A percentile compares a stretch with the other conserved stretches of the same genome.
These are phyloP conservation scores for Sciurus carolinensis DNA, from an alignment of 2,797 vertebrate species.

Conservation along the genomic window DNA sequence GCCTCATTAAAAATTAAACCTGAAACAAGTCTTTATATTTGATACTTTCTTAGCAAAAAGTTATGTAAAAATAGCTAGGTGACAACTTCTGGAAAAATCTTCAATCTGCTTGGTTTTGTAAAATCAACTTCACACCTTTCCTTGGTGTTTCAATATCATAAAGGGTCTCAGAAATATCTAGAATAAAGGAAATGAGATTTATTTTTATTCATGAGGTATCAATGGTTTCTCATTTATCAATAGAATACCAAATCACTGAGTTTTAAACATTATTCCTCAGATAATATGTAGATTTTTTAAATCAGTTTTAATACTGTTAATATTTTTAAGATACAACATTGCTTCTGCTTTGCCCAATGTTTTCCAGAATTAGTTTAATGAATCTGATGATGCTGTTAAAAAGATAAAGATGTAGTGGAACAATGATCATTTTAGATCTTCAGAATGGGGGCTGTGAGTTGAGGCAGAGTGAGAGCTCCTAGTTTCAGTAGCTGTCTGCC, in stretches of 20 bases:
- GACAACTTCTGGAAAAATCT: background rate
- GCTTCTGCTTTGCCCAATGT: background rate
- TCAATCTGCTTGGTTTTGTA: background rate
- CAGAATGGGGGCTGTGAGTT: background rate
- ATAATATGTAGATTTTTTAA: background rate
- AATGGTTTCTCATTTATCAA: background rate
- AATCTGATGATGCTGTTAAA: background rate
- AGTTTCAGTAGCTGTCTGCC: background rate
- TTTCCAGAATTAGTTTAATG: background rate
- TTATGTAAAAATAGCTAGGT: background rate
- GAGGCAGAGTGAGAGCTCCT: background rate
- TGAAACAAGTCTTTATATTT: background rate
- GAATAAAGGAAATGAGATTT: background rate
- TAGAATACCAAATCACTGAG: background rate
- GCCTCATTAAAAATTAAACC: constrained; percentile 30
- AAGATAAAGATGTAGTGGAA: background rate
- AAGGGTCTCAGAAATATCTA: background rate
- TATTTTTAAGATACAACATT: background rate
- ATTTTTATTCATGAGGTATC: background rate
- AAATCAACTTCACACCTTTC: background rate
- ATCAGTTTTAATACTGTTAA: background rate
- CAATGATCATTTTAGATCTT: background rate
- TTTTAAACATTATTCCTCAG: background rate
- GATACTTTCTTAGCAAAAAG: background rate
- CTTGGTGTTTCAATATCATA: background rate